Conservation (phyloP, 2,113 vertebrate genomes). For the Corythornis madagascariensis region DNA sequence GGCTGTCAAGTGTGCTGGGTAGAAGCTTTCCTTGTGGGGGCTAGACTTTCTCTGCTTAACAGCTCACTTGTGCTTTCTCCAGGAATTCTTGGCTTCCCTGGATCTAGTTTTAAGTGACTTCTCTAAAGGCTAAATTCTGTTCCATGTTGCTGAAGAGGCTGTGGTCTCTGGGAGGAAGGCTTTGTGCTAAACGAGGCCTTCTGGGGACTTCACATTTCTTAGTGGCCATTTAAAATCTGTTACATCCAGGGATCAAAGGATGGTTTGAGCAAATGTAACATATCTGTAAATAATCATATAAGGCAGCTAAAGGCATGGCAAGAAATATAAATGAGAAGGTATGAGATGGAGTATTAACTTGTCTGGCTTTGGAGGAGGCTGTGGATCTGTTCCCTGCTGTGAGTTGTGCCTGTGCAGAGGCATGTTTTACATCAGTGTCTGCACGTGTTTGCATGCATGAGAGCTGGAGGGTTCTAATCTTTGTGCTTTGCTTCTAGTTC, state of each 20-base stretch:
- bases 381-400: not conserved
- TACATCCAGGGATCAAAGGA: not conserved
- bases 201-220: not conserved
- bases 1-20: not conserved
- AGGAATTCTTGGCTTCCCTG: not conserved
- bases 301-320: not conserved
- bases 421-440: not conserved
- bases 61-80: not conserved
- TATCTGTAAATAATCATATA: not conserved
- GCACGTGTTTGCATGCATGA: not conserved
- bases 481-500: not conserved
- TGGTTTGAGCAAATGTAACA: not conserved
- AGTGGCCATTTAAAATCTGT: not conserved
- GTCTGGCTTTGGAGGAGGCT: not conserved
- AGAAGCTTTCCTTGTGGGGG: not conserved
- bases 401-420: not conserved
- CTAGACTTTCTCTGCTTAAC: not conserved
- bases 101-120: not conserved
- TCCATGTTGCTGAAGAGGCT: not conserved
- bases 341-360: not conserved
- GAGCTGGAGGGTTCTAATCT: not conserved
- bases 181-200: not conserved
- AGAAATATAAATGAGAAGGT: not conserved
- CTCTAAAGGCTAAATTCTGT: not conserved
- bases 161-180: not conserved